Evolutionary conservation across 2,888 invertebrate species (phyloP).

Genomic region (Anorthoa munda): DNA sequence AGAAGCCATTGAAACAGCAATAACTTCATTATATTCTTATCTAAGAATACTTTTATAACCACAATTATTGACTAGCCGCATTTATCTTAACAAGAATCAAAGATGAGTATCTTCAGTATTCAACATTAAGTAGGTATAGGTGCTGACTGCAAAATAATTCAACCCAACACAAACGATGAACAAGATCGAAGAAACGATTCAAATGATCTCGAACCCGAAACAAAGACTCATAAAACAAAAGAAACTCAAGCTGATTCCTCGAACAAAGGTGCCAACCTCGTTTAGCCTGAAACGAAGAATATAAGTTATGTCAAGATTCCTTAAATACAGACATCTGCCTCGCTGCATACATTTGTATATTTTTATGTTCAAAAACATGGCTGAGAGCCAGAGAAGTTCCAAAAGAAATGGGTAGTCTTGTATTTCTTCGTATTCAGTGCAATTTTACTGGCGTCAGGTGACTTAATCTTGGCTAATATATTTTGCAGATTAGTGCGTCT

Average conservation of each 20-base stretch:
- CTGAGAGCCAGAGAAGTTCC: constrained; percentile 37
- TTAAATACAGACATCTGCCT: constrained; percentile 15
- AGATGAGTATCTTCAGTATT: neutral
- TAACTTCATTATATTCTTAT: neutral
- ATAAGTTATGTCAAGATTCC: constrained; percentile 19
- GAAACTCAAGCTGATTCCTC: neutral
- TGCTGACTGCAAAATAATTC: neutral
- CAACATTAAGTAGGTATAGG: too few species aligned
- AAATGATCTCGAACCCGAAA: neutral
- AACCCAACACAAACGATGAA: neutral
- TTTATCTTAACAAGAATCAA: neutral
- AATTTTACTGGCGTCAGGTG: constrained; percentile 12
- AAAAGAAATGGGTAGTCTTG: constrained; percentile 38
- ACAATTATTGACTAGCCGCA: neutral
- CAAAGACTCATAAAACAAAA: constrained; percentile 3
- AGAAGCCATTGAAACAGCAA: neutral
- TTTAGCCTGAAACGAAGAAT: constrained; percentile 19
- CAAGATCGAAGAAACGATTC: neutral
- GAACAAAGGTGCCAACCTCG: constrained; percentile 16
- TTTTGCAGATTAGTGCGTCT: constrained; percentile 28
- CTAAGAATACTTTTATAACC: too few species aligned
- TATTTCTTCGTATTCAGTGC: constrained; percentile 27
- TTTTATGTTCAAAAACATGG: constrained; percentile 32
- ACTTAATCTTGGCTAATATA: constrained; percentile 28
- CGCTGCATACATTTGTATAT: constrained; percentile 30